Evolutionary conservation across 2,113 vertebrate genomes (phyloP), one percentile per base, ranked within the genome.

Genomic region (Ceyx cyanopectus): DNA sequence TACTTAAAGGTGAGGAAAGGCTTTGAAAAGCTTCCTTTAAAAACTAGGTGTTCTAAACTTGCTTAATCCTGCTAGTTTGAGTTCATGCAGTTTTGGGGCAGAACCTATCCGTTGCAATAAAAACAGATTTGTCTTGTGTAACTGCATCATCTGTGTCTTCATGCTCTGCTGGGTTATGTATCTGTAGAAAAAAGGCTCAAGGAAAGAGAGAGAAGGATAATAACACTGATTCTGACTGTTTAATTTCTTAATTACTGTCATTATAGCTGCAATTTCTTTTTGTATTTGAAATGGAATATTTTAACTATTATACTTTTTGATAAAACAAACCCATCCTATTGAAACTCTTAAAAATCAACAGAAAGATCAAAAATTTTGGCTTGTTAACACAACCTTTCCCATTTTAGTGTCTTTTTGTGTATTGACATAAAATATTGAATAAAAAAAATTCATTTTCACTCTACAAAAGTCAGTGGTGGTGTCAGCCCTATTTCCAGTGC

Each of bases 301-400:
- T 75, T 74, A 69, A 50, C 21, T 72, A 27, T 5, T 45, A 1
- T 27, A 16, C 67, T 54, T 41, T 40, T 19, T 45, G 14, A 20
- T 48, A 57, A 79, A 62, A 34, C 1, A 57, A 9, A 3, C 1
- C 3, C 4, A 15, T 3, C 1, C 2, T 29, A 29, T 19, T 45
- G 16, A 45, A 72, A 27, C 40, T 24, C 37, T 83, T 86, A 70
- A 83, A 70, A 83, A 63, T 51, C n/a, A 74, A 37, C 5, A 62
- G 14, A 10, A 80, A 46, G 16, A 65, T 69, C 11, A 6, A 74
- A 66, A 75, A 40, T 19, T 8, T 8, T 60, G 30, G 17, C 26
- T 51, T 74, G 37, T 50, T 72, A 57, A 16, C 6, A 81, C 73
- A 5, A 10, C 37, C 17, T 75, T 88, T 84, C 84, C 13, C 2